Evolutionary conservation across 2,797 vertebrate genomes (phyloP), one percentile per base, ranked within the genome.

Genomic region (Lagorchestes hirsutus): DNA sequence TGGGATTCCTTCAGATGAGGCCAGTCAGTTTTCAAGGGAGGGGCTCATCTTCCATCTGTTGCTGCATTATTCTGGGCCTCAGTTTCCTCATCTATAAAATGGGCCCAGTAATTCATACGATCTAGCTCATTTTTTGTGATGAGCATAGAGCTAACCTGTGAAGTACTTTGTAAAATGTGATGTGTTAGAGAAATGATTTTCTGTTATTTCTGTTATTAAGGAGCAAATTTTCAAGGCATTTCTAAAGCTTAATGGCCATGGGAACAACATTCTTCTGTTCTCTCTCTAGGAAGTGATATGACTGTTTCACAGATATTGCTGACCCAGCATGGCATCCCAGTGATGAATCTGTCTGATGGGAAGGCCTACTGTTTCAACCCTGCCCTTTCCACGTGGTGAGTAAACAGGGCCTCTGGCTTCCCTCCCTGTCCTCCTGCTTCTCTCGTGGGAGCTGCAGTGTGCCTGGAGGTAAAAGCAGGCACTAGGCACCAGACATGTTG

Each of bases 321-420:
- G 98, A 99, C 99, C 4, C 99, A 99, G 98, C 99, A 99, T 93
- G 99, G 99, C 1, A 99, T 99, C 82, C 99, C 99, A 0, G 99
- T 99, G 91, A 99, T 99, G 95, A 99, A 99, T 82, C 98, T 99
- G 98, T 99, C 99, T 1, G 99, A 99, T 82, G 99, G 99, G 94
- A 99, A 99, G 98, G 99, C 99, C 0, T 99, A 99, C 98, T 99
- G 99, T 98, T 99, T 99, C 98, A 99, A 99, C 98, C 98, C 99
- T 3, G 99, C 99, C 10, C 99, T 99, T 95, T 99, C 99, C 98
- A 99, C 99, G 0, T 99, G 99, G 99, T 99, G 98, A 99, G 99
- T 92, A 50, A 57, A 16, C 74, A 46, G 13, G 40, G 1, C 2
- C 9, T 92, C 40, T 14, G 40, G 29, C 54, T 13, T 31, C 74